Evolutionary conservation across 2,797 vertebrate species (phyloP).

Genomic region (Octomys mimax): DNA sequence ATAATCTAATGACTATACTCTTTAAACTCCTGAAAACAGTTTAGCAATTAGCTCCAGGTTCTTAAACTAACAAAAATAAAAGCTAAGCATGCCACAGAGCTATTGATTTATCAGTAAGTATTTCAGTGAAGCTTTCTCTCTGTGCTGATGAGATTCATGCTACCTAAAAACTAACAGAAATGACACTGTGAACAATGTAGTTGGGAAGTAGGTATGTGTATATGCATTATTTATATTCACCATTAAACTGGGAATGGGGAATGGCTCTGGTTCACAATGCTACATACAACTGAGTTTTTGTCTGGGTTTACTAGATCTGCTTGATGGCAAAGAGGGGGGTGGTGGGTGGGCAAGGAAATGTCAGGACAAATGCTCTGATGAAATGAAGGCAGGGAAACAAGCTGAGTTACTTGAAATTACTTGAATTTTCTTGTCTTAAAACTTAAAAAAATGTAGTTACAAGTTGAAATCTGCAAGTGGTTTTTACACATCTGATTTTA

Average conservation of each 20-base stretch:
- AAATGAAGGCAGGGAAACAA: constrained; percentile 89
- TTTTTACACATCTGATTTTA: constrained; percentile 87
- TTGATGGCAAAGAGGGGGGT: constrained; percentile 85
- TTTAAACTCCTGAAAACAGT: constrained; percentile 82
- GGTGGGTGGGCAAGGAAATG: constrained; percentile 85
- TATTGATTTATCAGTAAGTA: constrained; percentile 88
- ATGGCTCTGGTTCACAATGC: constrained; percentile 86
- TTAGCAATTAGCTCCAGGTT: constrained; percentile 85
- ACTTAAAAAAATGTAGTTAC: constrained; percentile 81
- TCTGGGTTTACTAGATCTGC: constrained; percentile 86
- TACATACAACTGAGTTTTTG: constrained; percentile 82
- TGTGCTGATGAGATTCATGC: constrained; percentile 90
- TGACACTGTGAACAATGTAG: constrained; percentile 96
- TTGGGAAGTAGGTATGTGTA: constrained; percentile 92
- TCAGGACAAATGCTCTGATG: constrained; percentile 87
- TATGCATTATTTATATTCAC: constrained; percentile 90
- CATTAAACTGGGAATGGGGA: constrained; percentile 85
- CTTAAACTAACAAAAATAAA: constrained; percentile 84
- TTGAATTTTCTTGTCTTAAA: constrained; percentile 90
- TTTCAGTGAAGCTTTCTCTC: constrained; percentile 90
- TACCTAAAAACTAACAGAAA: constrained; percentile 94
- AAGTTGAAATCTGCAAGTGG: constrained; percentile 82
- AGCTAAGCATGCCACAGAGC: constrained; percentile 90
- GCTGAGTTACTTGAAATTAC: constrained; percentile 91
- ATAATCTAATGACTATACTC: constrained; percentile 86